Conservation (phyloP, 2,888 invertebrate species). For the Hemicrepidius hirtus region DNA sequence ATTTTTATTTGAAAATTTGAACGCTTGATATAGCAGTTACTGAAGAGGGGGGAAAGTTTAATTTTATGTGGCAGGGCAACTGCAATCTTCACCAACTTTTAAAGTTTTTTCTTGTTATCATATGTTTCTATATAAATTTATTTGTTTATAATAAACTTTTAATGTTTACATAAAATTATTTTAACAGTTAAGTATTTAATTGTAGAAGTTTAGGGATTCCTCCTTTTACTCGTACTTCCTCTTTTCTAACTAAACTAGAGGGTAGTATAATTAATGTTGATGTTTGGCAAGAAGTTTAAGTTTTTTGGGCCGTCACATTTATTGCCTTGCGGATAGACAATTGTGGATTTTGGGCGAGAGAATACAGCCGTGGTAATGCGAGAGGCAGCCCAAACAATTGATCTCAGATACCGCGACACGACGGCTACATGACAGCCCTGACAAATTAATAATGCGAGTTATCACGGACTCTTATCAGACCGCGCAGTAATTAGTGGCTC, state of each 20-base stretch:
- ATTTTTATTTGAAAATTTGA: no score
- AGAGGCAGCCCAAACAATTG: slow-evolving; percentile 52
- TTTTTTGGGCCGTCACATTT: slow-evolving; percentile 11
- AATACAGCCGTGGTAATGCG: slow-evolving; percentile 10
- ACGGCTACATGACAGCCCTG: slow-evolving; percentile 63
- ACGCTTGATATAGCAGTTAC: no score
- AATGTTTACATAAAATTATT: no score
- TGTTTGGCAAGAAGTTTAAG: slow-evolving; percentile 11
- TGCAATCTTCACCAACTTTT: no score
- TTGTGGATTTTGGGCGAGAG: slow-evolving; percentile 9
- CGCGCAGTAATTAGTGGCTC: slow-evolving; percentile 60
- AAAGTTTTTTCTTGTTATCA: no score
- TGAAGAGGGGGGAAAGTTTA: no score
- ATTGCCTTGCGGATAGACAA: slow-evolving; percentile 13
- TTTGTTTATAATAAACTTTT: no score
- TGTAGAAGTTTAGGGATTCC: background rate
- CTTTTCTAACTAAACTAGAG: background rate
- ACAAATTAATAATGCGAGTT: slow-evolving; percentile 64
- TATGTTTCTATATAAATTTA: no score
- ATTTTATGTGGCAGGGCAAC: no score
- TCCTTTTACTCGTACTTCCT: background rate
- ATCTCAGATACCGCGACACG: slow-evolving; percentile 60
- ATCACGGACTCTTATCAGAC: slow-evolving; percentile 61
- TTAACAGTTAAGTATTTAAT: background rate
- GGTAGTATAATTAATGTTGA: slow-evolving; percentile 7